Evolutionary conservation across 2,797 vertebrate genomes (phyloP).

Genomic region (Cyprinella venusta): DNA sequence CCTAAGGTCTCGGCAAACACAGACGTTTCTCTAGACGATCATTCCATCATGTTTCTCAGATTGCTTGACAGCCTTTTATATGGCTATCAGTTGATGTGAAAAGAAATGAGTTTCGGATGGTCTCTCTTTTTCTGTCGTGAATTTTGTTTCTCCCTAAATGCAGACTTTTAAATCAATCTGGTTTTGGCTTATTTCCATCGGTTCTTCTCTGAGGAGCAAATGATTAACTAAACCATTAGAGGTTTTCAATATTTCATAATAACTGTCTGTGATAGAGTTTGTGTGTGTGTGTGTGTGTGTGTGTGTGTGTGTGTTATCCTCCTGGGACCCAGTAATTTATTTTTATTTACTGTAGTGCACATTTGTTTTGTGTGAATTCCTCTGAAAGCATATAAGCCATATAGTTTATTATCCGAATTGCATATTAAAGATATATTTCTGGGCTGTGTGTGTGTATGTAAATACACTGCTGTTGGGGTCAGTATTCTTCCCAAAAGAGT

Average conservation of each 20-base stretch:
- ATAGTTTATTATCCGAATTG: not conserved
- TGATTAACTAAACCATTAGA: slow-evolving; percentile 31
- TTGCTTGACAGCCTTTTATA: not conserved
- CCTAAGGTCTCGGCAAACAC: not conserved
- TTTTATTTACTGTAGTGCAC: not conserved
- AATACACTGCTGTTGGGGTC: not conserved
- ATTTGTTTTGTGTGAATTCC: not conserved
- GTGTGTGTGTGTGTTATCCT: too few relatives aligned
- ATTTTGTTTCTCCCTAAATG: slow-evolving; percentile 28
- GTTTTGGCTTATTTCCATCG: slow-evolving; percentile 16
- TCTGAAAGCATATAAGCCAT: not conserved
- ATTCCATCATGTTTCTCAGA: not conserved
- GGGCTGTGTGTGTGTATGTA: not conserved
- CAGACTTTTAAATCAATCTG: slow-evolving; percentile 13
- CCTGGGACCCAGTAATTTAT: not conserved
- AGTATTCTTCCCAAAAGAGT: not conserved
- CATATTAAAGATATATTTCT: not conserved
- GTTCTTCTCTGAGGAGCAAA: slow-evolving; percentile 14
- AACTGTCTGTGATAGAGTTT: not conserved
- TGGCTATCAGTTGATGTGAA: slow-evolving; percentile 18
- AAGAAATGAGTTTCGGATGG: not conserved
- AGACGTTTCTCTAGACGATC: not conserved
- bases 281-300: too few relatives aligned
- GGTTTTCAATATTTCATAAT: slow-evolving; percentile 26
- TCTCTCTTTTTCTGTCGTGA: not conserved